These are phyloP conservation scores for Drosophila pseudoobscura DNA, from an alignment of 1,140 invertebrate species.

Conservation along the genomic window DNA sequence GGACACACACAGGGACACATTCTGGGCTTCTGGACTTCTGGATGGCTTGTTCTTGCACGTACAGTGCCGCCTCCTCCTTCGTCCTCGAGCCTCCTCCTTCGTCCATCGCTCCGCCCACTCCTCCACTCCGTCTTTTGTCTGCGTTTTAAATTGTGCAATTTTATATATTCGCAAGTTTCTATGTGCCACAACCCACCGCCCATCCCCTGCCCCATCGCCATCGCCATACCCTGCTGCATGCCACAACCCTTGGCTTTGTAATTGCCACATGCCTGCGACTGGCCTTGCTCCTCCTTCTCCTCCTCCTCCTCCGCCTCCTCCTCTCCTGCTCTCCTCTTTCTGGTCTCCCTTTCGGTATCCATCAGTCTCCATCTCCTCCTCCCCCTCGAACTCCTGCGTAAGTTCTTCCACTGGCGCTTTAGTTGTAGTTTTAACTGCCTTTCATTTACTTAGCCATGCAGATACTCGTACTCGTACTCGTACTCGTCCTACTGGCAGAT, in stretches of 20 bases:
- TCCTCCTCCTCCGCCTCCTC: background rate
- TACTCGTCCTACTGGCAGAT: background rate
- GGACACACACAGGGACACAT: conserved; percentile 34
- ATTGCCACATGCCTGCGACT: conserved; percentile 68
- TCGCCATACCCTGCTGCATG: background rate
- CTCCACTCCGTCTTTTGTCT: conserved; percentile 49
- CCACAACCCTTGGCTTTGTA: conserved; percentile 53
- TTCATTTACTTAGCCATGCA: conserved; percentile 27
- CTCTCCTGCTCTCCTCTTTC: conserved; percentile 4
- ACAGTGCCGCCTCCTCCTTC: conserved; percentile 19
- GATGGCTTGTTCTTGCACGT: conserved; percentile 51
- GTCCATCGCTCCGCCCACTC: background rate
- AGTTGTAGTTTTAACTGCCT: conserved; percentile 58
- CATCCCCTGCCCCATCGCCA: background rate
- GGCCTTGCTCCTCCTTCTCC: conserved; percentile 29
- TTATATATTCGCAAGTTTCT: conserved; percentile 81
- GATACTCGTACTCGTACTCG: background rate
- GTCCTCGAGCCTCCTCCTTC: conserved; percentile 8
- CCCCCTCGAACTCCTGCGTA: conserved; percentile 39
- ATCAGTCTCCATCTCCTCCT: background rate
- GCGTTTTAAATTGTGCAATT: conserved; percentile 79
- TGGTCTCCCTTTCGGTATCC: background rate
- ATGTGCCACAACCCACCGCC: conserved; percentile 26
- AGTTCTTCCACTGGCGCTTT: conserved; percentile 58
- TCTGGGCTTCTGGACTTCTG: conserved; percentile 28